Base-by-base conservation (phyloP, 2,113 vertebrate genomes). In the Phrynosoma platyrhinos region DNA sequence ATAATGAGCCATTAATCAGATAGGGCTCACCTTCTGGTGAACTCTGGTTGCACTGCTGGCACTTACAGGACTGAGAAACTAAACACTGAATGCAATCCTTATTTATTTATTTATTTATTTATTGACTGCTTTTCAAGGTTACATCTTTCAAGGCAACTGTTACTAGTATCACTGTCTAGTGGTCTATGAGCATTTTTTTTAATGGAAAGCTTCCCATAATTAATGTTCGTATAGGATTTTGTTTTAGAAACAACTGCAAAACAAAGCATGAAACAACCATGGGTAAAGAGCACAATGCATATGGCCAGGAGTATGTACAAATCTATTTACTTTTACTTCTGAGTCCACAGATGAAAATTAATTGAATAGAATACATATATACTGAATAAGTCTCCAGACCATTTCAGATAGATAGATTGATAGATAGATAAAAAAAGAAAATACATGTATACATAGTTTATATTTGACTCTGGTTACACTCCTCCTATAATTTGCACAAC, bases 21-120 rank as follows among this genome's bases (percentile, higher is more conserved):
- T 74, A 27, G n/a, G 36, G n/a, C 83, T 84, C 71, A 75, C 55
- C n/a, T 18, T 74, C 16, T 32, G 55, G 75, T 25, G 71, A 75
- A 84, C n/a, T 75, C 20, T 71, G 30, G 30, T 40, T 55, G 23
- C 23, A 42, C 47, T n/a, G 20, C 27, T 74, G 32, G n/a, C 23
- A 66, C 7, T 55, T 32, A 36, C 53, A 84, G 55, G 13, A 36
- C 47, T 13, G 4, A 32, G 18, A 58, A 53, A 36, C 27, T 21
- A 71, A 32, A 71, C 42, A 52, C 30, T 53, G 79, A 18, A 83
- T 77, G 20, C 8, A 64, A 66, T 81, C 10, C 21, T 81, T 20
- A 21, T 81, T 40, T 81, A 80, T 32, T 79, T 79, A 80, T 32
- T 79, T 79, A 30, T 32, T 47, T 47, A 71, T 83, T 52, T n/a